Evolutionary conservation across 2,113 vertebrate species (phyloP).

Genomic region (Neogale vison): DNA sequence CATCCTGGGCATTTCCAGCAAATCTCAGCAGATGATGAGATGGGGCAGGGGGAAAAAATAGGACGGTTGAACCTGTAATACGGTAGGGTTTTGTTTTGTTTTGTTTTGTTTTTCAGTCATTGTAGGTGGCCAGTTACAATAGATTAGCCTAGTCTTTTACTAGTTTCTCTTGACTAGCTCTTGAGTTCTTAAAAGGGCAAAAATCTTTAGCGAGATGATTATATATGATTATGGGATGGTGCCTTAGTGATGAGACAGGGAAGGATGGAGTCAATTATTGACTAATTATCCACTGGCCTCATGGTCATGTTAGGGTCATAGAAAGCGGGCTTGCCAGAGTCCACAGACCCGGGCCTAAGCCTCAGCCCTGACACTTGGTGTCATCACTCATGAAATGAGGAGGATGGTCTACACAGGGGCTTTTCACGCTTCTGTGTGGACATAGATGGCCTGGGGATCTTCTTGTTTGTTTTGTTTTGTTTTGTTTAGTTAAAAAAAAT

Average conservation of each 20-base stretch:
- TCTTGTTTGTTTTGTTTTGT: neutral
- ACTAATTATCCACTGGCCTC: neutral
- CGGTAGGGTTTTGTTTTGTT: neutral
- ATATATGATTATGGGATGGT: neutral
- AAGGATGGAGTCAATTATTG: neutral
- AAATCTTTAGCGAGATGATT: neutral
- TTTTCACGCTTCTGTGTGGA: neutral
- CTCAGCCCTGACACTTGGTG: neutral
- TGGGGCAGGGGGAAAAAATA: neutral
- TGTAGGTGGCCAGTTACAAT: neutral
- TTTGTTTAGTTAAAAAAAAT: neutral
- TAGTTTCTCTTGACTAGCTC: neutral
- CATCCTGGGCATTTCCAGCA: conserved; percentile 42
- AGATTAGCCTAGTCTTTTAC: neutral
- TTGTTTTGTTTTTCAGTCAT: neutral
- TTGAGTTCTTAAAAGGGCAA: neutral
- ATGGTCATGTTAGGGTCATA: neutral
- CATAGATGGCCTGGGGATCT: neutral
- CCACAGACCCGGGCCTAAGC: neutral
- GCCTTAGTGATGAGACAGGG: neutral
- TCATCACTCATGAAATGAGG: neutral
- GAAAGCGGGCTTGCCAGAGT: neutral
- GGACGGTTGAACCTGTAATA: neutral
- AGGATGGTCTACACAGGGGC: neutral
- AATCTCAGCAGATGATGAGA: neutral